phyloP scores from a whole-genome alignment of 2,888 invertebrate genomes.

The Lasioglossum lativentre region DNA sequence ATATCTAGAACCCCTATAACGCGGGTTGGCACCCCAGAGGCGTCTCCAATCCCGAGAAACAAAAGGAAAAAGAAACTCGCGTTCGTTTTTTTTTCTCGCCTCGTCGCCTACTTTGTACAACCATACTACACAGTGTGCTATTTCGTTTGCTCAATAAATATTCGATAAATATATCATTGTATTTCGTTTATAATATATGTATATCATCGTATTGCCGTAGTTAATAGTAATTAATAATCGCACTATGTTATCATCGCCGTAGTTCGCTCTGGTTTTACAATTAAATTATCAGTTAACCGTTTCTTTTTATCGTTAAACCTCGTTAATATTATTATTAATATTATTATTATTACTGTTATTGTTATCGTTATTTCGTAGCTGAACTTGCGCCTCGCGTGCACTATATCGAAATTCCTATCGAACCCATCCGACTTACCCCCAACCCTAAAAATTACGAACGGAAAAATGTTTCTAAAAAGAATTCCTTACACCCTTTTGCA shows the following conservation, averaged over 20 bases:
- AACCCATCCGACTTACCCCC: slow-evolving; percentile 19
- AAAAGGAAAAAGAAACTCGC: slow-evolving; percentile 17
- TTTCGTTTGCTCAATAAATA: slow-evolving; percentile 76
- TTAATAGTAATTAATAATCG: slow-evolving; percentile 69
- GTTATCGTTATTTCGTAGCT: slow-evolving; percentile 63
- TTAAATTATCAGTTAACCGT: slow-evolving; percentile 55
- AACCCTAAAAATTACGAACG: slow-evolving; percentile 7
- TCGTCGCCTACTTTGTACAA: slow-evolving; percentile 82
- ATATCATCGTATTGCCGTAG: slow-evolving; percentile 74
- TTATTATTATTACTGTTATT: slow-evolving; percentile 7
- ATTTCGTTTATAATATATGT: slow-evolving; percentile 78
- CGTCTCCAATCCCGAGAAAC: slow-evolving; percentile 5
- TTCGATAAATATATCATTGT: slow-evolving; percentile 84
- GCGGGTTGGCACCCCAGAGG: background rate
- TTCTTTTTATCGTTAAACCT: slow-evolving; percentile 41
- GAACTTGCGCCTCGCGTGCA: slow-evolving; percentile 56
- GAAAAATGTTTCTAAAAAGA: slow-evolving; percentile 11
- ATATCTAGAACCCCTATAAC: background rate
- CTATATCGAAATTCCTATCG: slow-evolving; percentile 27
- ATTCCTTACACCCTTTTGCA: background rate
- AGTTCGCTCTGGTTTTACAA: slow-evolving; percentile 63
- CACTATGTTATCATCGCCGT: slow-evolving; percentile 71
- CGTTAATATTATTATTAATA: slow-evolving; percentile 26
- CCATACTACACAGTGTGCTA: slow-evolving; percentile 76
- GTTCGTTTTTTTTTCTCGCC: slow-evolving; percentile 40